Evolutionary conservation across 2,888 invertebrate genomes (phyloP), one percentile per base, ranked within the genome.

Genomic region (Antheraea yamamai): DNA sequence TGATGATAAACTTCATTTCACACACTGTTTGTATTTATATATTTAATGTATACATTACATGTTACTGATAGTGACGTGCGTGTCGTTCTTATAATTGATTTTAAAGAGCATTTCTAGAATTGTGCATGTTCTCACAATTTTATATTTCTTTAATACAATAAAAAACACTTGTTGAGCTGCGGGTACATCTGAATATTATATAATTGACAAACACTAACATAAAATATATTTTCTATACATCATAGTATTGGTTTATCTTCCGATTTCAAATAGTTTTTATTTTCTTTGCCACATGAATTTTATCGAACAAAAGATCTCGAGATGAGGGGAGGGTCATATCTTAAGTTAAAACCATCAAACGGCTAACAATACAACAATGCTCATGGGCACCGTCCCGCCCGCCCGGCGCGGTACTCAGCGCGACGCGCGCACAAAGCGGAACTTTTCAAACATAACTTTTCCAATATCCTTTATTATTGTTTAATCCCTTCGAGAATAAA

Each of bases 401-500:
- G 12, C 2, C 4, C 64, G 64, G 1, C 4, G 14, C 30, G 64
- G 16, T 66, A 16, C 4, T 66, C 64, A 26, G 14, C 18, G 8
- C 61, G 64, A 26, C 26, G 64, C 61, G 73, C 51, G n/a, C 55
- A 73, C 73, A 73, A 73, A 81, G 77, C 73, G 75, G 26, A 74
- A 81, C 75, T 80, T 80, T 73, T n/a, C 73, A 81, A 68, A 68
- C 68, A 68, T 68, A 68, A 81, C 76, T 81, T 81, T 81, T 82
- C 82, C 82, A 81, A 81, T 81, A 81, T 78, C 76, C 77, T 73
- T 72, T 75, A 76, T 78, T 79, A 81, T 76, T 78, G 72, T 79
- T 51, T 66, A 30, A 64, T 30, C 47, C 64, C 66, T 61, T 55
- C 12, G 73, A 55, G 73, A 39, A 61, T 73, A 73, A 61, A n/a